Percentiles rank a stretch among this genome's conserved stretches.
phyloP scores from a whole-genome alignment of 2,888 invertebrate species.

The Creontiades dilutus region DNA sequence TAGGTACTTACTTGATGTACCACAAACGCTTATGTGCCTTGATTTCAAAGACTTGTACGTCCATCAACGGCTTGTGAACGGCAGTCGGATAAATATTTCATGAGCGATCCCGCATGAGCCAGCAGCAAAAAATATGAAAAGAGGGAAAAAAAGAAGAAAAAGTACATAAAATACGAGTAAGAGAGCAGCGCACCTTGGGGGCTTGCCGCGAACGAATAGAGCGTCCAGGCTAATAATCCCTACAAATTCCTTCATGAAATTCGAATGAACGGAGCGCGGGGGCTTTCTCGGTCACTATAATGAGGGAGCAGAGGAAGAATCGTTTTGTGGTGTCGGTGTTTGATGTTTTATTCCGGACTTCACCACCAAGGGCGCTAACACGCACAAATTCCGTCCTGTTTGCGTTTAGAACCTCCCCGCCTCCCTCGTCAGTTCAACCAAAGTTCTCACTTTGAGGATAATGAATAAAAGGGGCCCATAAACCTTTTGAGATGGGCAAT shows the following conservation, averaged over 20 bases:
- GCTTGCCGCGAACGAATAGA: background rate
- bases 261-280: slow-evolving; percentile 23
- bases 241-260: slow-evolving; percentile 52
- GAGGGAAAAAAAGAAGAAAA: slow-evolving; percentile 4
- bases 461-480: slow-evolving; percentile 11
- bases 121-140: background rate
- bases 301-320: slow-evolving; percentile 8
- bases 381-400: slow-evolving; percentile 39
- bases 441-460: slow-evolving; percentile 27
- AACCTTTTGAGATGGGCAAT: slow-evolving; percentile 13
- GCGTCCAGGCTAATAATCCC: background rate
- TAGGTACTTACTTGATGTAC: no score
- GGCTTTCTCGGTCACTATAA: slow-evolving; percentile 36
- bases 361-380: background rate
- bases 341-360: slow-evolving; percentile 41
- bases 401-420: background rate
- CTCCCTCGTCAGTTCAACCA: background rate
- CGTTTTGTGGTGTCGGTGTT: slow-evolving; percentile 45
- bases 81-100: slow-evolving; percentile 3
- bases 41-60: no score
- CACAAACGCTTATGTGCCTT: no score
- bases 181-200: background rate
- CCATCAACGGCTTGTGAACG: background rate
- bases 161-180: background rate
- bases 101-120: background rate